A percentile compares a stretch with the other conserved stretches of the same genome.
Evolutionary conservation across 2,888 invertebrate genomes (phyloP).

Genomic region (Drosophila kuntzei): DNA sequence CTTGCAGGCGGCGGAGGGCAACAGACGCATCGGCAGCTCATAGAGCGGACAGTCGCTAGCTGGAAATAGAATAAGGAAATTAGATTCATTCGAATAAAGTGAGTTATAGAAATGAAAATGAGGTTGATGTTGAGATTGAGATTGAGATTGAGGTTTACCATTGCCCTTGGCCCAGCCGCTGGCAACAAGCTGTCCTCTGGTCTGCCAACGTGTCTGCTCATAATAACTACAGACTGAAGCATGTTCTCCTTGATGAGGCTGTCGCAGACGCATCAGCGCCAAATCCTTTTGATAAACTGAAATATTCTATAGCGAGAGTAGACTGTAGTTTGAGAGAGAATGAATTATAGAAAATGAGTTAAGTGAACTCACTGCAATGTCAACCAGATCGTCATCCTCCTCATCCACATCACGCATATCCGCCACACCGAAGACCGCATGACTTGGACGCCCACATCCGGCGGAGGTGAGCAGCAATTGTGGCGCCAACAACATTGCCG

Average conservation of each 20-base stretch:
- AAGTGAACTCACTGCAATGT: conserved; percentile 39
- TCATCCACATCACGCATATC: conserved; percentile 63
- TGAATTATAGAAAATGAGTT: background rate
- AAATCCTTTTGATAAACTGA: conserved; percentile 48
- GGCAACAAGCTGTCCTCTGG: conserved; percentile 58
- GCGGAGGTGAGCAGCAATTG: conserved; percentile 57
- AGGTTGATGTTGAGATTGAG: no score
- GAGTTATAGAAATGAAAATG: no score
- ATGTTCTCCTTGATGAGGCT: conserved; percentile 23
- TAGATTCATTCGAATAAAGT: no score
- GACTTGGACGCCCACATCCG: conserved; percentile 56
- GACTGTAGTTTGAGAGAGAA: background rate
- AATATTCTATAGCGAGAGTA: conserved; percentile 29
- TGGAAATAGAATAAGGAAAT: conserved; percentile 4
- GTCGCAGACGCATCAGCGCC: conserved; percentile 42
- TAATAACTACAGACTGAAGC: conserved; percentile 56
- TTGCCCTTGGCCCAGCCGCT: conserved; percentile 65
- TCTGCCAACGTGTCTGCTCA: conserved; percentile 55
- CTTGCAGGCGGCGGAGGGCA: conserved; percentile 50
- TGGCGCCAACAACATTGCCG: conserved; percentile 54
- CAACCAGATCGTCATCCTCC: conserved; percentile 58
- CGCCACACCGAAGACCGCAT: conserved; percentile 67
- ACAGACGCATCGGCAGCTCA: conserved; percentile 66
- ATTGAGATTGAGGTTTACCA: conserved; percentile 36
- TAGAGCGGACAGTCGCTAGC: conserved; percentile 63